Base-by-base conservation (phyloP, 2,113 vertebrate genomes). In the Symphodus melops region DNA sequence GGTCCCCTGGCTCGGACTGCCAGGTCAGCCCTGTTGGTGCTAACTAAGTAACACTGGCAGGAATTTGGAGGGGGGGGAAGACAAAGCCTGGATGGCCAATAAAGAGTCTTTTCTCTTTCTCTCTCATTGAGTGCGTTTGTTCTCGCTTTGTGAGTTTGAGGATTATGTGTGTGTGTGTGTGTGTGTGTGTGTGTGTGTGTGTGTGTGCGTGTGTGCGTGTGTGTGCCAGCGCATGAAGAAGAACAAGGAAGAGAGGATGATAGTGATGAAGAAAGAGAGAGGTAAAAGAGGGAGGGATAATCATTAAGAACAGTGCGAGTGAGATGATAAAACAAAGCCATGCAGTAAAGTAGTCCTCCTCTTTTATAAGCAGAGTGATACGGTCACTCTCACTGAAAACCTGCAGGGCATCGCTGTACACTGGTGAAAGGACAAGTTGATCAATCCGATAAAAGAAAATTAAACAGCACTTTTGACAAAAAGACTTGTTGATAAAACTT, bases 61-160 rank as follows among this genome's bases (percentile, higher is more conserved):
- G 87, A 85, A 86, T 81, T 66, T 79, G 67, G 64, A 56, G 17
- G 3, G 6, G 44, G 78, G 54, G 56, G 56, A 69, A 65, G 89
- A 96, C 93, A 96, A 95, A 95, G 92, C 86, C 71, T 82, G 48
- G 85, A 85, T 82, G 71, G 75, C 89, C 91, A 93, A 95, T 94
- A 95, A 95, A 95, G 93, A 91, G 59, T 73, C 91, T 87, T 94
- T 96, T 95, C 94, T 93, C 62, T 23, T 42, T 84, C 79, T 62
- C 58, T 28, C 49, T 84, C 79, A 71, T 82, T 66, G 82, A 75
- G 64, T 73, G 79, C 62, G 72, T 80, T 78, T 68, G 41, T 72
- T 84, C 69, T 83, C n/a, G 3, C 56, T 60, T 36, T 70, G 56
- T 57, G 20, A 23, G 69, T 23, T 25, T 39, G 48, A 37, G 23